Conservation (phyloP, 2,888 invertebrate genomes). For the Conomelus anceps region DNA sequence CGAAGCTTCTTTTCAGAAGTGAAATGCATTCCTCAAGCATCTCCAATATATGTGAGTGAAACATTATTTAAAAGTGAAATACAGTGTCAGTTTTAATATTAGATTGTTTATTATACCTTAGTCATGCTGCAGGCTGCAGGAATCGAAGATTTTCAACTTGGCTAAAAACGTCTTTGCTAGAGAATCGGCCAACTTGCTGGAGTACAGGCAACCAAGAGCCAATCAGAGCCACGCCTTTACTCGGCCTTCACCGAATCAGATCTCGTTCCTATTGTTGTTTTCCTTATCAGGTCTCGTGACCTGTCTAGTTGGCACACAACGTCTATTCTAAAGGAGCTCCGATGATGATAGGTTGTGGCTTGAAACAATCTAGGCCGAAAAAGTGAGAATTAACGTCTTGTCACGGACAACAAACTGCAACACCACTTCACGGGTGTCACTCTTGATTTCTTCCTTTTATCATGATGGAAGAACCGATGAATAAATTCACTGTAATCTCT, state of each 20-base stretch:
- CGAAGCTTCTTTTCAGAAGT: too few species aligned
- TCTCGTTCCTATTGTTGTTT: background rate
- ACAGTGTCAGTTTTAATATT: too few species aligned
- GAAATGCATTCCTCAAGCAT: too few species aligned
- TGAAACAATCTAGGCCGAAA: background rate
- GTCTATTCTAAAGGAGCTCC: background rate
- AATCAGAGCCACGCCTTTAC: background rate
- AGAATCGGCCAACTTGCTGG: background rate
- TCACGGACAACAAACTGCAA: background rate
- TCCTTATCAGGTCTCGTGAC: background rate
- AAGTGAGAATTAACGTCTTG: background rate
- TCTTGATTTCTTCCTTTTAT: background rate
- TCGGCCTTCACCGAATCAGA: background rate
- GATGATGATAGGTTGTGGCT: background rate
- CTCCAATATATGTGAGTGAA: too few species aligned
- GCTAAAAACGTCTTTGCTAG: too few species aligned
- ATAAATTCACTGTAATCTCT: background rate
- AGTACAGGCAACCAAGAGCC: background rate
- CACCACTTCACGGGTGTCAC: background rate
- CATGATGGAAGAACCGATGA: background rate
- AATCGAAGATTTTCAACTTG: background rate
- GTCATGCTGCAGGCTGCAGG: background rate
- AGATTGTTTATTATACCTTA: too few species aligned
- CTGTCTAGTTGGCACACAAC: background rate
- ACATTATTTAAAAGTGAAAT: too few species aligned